Evolutionary conservation across 2,113 vertebrate species (phyloP), one percentile per base, ranked within the genome.

Genomic region (Ictalurus punctatus): DNA sequence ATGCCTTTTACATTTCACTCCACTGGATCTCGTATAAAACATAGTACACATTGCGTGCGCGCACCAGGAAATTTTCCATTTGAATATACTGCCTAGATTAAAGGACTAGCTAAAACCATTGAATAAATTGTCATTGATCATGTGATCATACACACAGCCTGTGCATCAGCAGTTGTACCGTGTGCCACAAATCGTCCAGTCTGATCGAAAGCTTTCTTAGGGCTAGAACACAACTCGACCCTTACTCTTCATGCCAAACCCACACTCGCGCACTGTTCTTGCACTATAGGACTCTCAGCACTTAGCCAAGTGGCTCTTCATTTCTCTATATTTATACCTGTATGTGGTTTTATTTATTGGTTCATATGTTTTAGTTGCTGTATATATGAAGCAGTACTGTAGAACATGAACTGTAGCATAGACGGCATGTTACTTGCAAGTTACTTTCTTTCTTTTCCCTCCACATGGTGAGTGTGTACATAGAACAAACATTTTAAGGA

Each of bases 401-500:
- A 93, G 83, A 91, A 76, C 91, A 92, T 90, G 92, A 92, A 92
- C 92, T 92, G 92, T 93, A 91, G 76, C 95, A 92, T 94, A 92
- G 90, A 90, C 89, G 92, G 95, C 90, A 93, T 90, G 84, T 86
- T 80, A 95, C 96, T 96, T 96, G 95, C 95, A 96, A 96, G 93
- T 96, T 96, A 95, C 94, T 94, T 93, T 95, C 92, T 94, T 34
- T 12, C 6, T 23, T 83, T 10, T 19, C 90, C 88, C 84, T 90
- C 92, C 86, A 88, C 19, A 69, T 52, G 89, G 91, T 90, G 92
- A 94, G 94, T 93, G 89, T 95, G 92, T 94, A 94, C 92, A 90
- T 95, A 95, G 95, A 97, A 96, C 94, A 95, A 96, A 94, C 92
- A 91, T 86, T 88, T 81, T 71, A 86, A 87, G 90, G 71, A 92